phyloP scores from a whole-genome alignment of 2,113 vertebrate species.

The Perca fluviatilis region DNA sequence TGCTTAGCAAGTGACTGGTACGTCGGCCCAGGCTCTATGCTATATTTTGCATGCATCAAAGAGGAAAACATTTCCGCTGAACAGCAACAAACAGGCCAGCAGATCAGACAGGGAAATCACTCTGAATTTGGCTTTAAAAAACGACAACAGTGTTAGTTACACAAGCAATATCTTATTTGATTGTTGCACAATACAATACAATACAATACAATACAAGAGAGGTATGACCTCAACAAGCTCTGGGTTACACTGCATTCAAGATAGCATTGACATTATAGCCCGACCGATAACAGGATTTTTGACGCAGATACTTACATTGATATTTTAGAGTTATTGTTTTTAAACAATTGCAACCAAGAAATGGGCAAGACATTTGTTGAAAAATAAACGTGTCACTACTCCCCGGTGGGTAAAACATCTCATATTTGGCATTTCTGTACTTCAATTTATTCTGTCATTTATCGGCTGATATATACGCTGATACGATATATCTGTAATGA shows the following conservation, averaged over 20 bases:
- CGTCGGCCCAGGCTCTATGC: neutral
- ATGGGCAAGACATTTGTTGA: neutral
- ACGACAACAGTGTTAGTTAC: neutral
- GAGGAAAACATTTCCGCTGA: conserved; percentile 17
- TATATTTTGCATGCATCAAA: conserved; percentile 14
- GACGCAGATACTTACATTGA: too few relatives aligned
- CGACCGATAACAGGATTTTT: neutral
- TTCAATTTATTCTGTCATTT: neutral
- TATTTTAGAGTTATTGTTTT: too few relatives aligned
- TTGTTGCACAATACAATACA: neutral
- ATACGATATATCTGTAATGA: neutral
- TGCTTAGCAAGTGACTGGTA: conserved; percentile 15
- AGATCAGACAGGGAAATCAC: neutral
- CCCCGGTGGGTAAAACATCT: neutral
- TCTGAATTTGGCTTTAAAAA: neutral
- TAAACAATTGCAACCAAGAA: neutral
- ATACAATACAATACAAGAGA: neutral
- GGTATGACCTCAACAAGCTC: neutral
- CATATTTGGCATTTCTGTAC: too few relatives aligned
- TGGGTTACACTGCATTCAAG: neutral
- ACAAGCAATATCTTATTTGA: neutral
- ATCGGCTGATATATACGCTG: neutral
- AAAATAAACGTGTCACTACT: neutral
- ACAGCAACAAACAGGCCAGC: conserved; percentile 19
- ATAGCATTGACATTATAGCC: neutral